phyloP scores from a whole-genome alignment of 2,797 vertebrate species.

The Pseudopleuronectes americanus region DNA sequence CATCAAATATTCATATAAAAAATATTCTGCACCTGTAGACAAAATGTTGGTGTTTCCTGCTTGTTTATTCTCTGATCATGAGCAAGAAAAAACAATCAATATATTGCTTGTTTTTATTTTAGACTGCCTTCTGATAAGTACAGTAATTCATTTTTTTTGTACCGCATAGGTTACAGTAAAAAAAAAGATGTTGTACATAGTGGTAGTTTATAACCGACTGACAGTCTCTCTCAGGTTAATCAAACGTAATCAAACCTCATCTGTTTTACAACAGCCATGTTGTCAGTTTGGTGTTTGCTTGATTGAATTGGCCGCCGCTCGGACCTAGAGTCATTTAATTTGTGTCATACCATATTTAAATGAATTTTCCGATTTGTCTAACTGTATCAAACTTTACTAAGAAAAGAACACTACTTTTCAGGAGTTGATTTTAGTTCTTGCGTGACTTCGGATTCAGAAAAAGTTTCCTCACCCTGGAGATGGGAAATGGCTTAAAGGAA shows the following conservation, averaged over 20 bases:
- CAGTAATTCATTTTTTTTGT: constrained; percentile 39
- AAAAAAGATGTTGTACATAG: constrained; percentile 63
- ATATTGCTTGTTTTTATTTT: constrained; percentile 53
- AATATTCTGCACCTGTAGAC: constrained; percentile 18
- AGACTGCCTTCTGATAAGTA: constrained; percentile 51
- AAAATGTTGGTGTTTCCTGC: constrained; percentile 29
- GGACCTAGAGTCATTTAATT: constrained; percentile 41
- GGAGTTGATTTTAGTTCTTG: constrained; percentile 27
- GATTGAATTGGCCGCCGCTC: constrained; percentile 27
- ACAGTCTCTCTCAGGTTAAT: constrained; percentile 77
- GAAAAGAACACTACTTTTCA: constrained; percentile 25
- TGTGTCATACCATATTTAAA: constrained; percentile 49
- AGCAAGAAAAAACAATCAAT: constrained; percentile 40
- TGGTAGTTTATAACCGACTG: constrained; percentile 57
- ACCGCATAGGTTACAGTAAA: constrained; percentile 45
- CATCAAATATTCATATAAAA: constrained; percentile 2
- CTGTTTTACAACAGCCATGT: constrained; percentile 52
- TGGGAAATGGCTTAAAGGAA: constrained; percentile 45
- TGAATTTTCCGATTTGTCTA: background rate
- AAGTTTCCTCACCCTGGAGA: constrained; percentile 18
- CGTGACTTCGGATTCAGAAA: background rate
- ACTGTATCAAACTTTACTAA: background rate
- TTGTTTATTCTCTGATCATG: constrained; percentile 42
- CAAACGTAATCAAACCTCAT: constrained; percentile 69
- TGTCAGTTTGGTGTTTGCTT: constrained; percentile 35